Base-by-base conservation (phyloP, 2,113 vertebrate species). In the Haemorhous mexicanus region DNA sequence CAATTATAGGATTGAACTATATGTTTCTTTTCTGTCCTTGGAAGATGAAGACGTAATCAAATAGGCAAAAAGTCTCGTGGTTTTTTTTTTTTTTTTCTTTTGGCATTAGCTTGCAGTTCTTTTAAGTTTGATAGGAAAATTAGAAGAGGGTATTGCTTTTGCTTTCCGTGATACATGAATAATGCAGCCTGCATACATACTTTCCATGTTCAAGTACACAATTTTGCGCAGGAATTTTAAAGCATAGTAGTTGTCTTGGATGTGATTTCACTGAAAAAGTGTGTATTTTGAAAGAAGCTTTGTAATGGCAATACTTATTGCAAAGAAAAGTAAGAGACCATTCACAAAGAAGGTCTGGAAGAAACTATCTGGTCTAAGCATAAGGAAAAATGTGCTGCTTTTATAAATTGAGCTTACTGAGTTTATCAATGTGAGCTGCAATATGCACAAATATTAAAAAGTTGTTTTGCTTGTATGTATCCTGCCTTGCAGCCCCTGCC, bases 51-150 rank as follows among this genome's bases (percentile, higher is more conserved):
- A 63, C 74, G n/a, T 70, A 84, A 35, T 82, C 10, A 50, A 44
- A 61, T 28, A 12, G 27, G 24, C 12, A 2, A 3, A 59, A 78
- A 37, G 16, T 32, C 19, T 47, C 3, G 0, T 19, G 8, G 5
- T 14, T n/a, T 33, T n/a, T 8, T 23, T 41, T 67, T n/a, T 70
- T 35, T 70, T 37, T 35, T 70, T 37, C 7, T 37, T 41, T 61
- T 37, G 26, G 15, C 18, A 13, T 66, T 58, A 33, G 10, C 83
- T 83, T 73, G 30, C 26, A 35, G 33, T 69, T 24, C 5, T 58
- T 92, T 63, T 58, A 58, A 24, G 33, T 84, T 50, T 27, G 59
- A 6, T 32, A n/a, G 44, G 32, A 67, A 66, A 79, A 62, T 73
- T n/a, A 77, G 37, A 50, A 77, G 37, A 50, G 27, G 44, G 9